Conservation (phyloP, 1,140 invertebrate species). For the Thaumetopoea pityocampa region DNA sequence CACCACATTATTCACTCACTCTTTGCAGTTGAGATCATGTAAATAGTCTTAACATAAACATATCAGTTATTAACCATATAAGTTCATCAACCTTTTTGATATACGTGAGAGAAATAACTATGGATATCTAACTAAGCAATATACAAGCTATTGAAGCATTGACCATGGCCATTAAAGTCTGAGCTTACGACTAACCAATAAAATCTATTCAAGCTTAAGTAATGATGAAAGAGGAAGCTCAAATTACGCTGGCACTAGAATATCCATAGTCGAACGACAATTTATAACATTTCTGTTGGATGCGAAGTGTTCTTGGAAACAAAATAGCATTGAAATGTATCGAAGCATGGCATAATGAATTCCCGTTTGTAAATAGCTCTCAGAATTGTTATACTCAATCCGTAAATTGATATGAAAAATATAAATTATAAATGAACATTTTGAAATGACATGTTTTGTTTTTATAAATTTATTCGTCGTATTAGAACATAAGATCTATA, state of each 20-base stretch:
- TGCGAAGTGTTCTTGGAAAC: constrained; percentile 41
- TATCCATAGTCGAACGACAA: constrained; percentile 35
- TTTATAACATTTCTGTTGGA: constrained; percentile 39
- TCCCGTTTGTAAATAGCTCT: constrained; percentile 10
- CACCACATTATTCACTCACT: constrained; percentile 26
- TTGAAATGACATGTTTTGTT: constrained; percentile 7
- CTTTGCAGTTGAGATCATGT: constrained; percentile 46
- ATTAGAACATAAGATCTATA: constrained; percentile 1
- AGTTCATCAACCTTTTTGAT: constrained; percentile 43
- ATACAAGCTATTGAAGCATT: constrained; percentile 43
- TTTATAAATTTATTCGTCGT: neutral
- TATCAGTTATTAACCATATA: constrained; percentile 46
- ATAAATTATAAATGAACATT: constrained; percentile 9
- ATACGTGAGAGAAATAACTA: constrained; percentile 57
- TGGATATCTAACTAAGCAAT: constrained; percentile 45
- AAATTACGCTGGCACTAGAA: constrained; percentile 26
- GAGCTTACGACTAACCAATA: constrained; percentile 12
- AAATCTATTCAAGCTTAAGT: constrained; percentile 4
- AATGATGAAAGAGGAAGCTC: constrained; percentile 23
- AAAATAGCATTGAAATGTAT: constrained; percentile 41
- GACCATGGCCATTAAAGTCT: constrained; percentile 18
- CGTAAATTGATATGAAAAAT: constrained; percentile 13
- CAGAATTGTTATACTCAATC: constrained; percentile 10
- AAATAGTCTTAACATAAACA: constrained; percentile 43
- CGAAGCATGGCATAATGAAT: constrained; percentile 23